Conservation (phyloP, 2,888 invertebrate species). For the Gryllus longicercus region DNA sequence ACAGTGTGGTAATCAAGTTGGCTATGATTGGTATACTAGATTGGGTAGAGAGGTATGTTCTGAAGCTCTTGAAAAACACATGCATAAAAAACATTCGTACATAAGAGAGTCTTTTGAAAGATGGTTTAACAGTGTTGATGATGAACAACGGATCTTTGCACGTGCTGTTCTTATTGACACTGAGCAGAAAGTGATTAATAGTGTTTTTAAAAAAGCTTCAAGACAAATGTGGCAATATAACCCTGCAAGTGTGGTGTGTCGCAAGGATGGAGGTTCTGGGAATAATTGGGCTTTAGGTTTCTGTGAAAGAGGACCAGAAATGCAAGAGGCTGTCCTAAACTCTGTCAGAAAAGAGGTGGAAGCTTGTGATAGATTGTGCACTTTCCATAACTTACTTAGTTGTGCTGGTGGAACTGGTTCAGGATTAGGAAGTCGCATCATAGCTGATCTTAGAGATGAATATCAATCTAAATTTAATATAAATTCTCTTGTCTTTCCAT, state of each 20-base stretch:
- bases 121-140: constrained; percentile 49
- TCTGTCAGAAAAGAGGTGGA: constrained; percentile 48
- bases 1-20: constrained; percentile 56
- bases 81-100: constrained; percentile 41
- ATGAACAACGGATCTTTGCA: constrained; percentile 44
- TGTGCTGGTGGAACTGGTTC: constrained; percentile 56
- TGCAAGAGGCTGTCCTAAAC: constrained; percentile 47
- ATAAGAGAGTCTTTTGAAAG: constrained; percentile 44
- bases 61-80: constrained; percentile 30
- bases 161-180: constrained; percentile 52
- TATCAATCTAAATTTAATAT: constrained; percentile 50
- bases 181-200: constrained; percentile 50
- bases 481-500: constrained; percentile 50
- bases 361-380: constrained; percentile 47
- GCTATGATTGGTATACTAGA: constrained; percentile 48
- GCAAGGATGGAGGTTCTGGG: constrained; percentile 50
- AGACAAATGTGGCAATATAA: constrained; percentile 45
- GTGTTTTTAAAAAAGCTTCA: constrained; percentile 42
- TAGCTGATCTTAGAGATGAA: constrained; percentile 48
- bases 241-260: constrained; percentile 47
- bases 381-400: constrained; percentile 50
- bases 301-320: constrained; percentile 45
- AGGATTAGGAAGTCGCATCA: constrained; percentile 51
- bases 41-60: constrained; percentile 48
- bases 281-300: constrained; percentile 58